Percentiles rank a stretch among this genome's conserved stretches.
phyloP scores from a whole-genome alignment of 2,113 vertebrate species.

The Pheucticus melanocephalus region DNA sequence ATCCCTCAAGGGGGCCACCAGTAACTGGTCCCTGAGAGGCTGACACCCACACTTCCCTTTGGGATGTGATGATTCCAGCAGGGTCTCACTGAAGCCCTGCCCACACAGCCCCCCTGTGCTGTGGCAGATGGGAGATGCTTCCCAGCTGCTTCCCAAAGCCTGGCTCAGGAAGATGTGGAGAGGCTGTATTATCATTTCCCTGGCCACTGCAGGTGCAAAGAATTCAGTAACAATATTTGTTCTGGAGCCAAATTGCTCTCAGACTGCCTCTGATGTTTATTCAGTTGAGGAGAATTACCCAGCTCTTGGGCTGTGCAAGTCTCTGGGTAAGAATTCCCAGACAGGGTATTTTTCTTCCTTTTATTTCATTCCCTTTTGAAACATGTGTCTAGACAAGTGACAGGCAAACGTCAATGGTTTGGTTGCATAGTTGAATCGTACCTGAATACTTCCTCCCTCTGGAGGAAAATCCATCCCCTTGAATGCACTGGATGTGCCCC shows the following conservation, averaged over 20 bases:
- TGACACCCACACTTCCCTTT: background rate
- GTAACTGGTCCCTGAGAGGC: background rate
- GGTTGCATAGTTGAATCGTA: background rate
- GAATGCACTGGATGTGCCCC: background rate
- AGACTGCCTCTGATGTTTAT: slow-evolving; percentile 3
- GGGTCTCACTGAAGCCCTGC: background rate
- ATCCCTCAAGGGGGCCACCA: background rate
- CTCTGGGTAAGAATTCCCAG: slow-evolving; percentile 29
- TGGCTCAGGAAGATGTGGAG: background rate
- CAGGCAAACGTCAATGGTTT: background rate
- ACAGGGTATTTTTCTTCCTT: slow-evolving; percentile 20
- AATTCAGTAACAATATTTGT: slow-evolving; percentile 24
- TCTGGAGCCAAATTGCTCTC: slow-evolving; percentile 45
- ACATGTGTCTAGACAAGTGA: slow-evolving; percentile 17
- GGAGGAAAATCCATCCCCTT: background rate
- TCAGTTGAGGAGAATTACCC: slow-evolving; percentile 48
- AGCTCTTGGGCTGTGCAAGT: background rate
- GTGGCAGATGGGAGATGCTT: background rate
- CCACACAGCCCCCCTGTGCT: fast-evolving
- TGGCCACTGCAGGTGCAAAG: slow-evolving; percentile 17
- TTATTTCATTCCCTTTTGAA: slow-evolving; percentile 23
- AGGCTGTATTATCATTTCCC: background rate
- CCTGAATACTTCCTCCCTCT: background rate
- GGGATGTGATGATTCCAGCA: background rate
- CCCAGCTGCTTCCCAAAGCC: background rate